Base-by-base conservation (phyloP, 1,140 invertebrate genomes). In the Solenopsis invicta region DNA sequence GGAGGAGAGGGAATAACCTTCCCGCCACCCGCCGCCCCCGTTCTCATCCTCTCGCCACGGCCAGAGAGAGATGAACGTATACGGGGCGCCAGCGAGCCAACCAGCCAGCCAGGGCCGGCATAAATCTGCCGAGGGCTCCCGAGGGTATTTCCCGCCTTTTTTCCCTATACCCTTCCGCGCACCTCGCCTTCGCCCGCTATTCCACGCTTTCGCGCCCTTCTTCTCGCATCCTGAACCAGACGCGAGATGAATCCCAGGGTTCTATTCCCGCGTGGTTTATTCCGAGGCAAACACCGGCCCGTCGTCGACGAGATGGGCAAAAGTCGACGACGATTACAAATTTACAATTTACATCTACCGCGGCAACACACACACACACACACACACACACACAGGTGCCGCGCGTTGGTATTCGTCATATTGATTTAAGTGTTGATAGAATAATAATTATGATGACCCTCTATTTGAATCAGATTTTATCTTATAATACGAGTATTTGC, bases 41-140 rank as follows among this genome's bases (percentile, higher is more conserved):
- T 24, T 34, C 66, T 56, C 78, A 45, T 81, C 24, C 69, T 75
- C 29, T 50, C 62, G 50, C 59, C 21, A 64, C 59, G 13, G 13
- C 74, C 71, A 80, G 76, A 72, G 82, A 67, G 21, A 69, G 80
- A 86, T 78, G 76, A 90, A 93, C 90, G 85, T 93, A 85, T 90
- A 91, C 88, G 75, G 84, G 88, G 56, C 88, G 75, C 78, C 77
- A 66, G 86, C 88, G 74, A 87, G 84, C 74, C 86, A 88, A 48
- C 87, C 92, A 93, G 92, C 90, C 92, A 93, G 88, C 93, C 90
- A 92, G 90, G 92, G 91, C 90, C 89, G 91, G 90, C 92, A 95
- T 95, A 95, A 95, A 95, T 95, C 94, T 94, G 93, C 94, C 92
- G 94, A 94, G 92, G 92, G 93, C 91, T 95, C 94, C 94, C 94